These are phyloP conservation scores for Platysternon megacephalum DNA, from an alignment of 2,113 vertebrate genomes.

Conservation along the genomic window DNA sequence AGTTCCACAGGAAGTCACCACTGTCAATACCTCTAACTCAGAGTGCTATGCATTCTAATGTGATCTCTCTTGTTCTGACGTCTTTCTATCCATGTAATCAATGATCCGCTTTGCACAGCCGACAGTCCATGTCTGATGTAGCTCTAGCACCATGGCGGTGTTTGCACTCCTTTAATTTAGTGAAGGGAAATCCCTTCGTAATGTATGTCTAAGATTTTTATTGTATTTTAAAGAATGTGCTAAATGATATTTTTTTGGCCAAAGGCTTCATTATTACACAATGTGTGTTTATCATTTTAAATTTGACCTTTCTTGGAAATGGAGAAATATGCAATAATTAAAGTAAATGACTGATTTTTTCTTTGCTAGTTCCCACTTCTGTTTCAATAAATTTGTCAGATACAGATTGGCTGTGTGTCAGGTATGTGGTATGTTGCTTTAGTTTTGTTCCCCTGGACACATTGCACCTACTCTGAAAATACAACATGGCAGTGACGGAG, in stretches of 20 bases:
- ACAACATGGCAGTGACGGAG: background rate
- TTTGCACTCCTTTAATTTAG: slow-evolving; percentile 77
- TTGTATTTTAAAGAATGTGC: slow-evolving; percentile 78
- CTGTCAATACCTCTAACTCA: background rate
- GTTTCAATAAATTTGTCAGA: slow-evolving; percentile 69
- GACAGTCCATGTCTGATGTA: slow-evolving; percentile 43
- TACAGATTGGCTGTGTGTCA: background rate
- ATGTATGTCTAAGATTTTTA: slow-evolving; percentile 75
- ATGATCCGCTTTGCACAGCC: slow-evolving; percentile 76
- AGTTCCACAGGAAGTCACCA: background rate
- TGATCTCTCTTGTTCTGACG: slow-evolving; percentile 11
- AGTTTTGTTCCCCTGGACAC: background rate
- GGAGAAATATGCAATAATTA: slow-evolving; percentile 70
- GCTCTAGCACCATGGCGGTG: slow-evolving; percentile 71
- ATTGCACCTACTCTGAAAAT: background rate
- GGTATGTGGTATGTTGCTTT: background rate
- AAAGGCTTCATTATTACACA: slow-evolving; percentile 75
- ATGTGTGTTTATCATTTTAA: slow-evolving; percentile 78
- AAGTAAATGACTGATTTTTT: slow-evolving; percentile 75
- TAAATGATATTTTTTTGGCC: slow-evolving; percentile 70
- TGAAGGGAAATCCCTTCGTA: slow-evolving; percentile 76
- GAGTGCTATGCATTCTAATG: slow-evolving; percentile 62
- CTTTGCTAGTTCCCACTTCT: slow-evolving; percentile 54
- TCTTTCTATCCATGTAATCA: slow-evolving; percentile 79
- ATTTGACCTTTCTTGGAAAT: slow-evolving; percentile 71